These are phyloP conservation scores for Mirounga angustirostris DNA, from an alignment of 2,113 vertebrate genomes.

Conservation along the genomic window DNA sequence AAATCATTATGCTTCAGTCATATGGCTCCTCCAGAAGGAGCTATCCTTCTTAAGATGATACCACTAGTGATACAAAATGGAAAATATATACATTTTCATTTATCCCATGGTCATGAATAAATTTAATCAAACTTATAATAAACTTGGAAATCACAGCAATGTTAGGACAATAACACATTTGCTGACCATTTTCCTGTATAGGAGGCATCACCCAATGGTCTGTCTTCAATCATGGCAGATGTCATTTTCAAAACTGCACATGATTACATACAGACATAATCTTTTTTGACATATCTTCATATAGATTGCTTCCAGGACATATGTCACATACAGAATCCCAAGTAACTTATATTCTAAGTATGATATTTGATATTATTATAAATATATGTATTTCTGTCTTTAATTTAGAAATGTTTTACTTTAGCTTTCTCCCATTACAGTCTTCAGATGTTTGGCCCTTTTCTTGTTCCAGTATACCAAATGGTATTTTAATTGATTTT, in stretches of 20 bases:
- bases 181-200: background rate
- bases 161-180: constrained; percentile 15
- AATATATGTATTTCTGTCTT: background rate
- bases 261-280: background rate
- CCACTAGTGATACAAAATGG: background rate
- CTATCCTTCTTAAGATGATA: background rate
- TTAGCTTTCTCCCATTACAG: background rate
- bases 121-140: constrained; percentile 31
- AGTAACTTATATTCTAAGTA: constrained; percentile 21
- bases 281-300: constrained; percentile 45
- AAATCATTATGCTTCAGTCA: constrained; percentile 60
- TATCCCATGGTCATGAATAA: background rate
- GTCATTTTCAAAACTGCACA: constrained; percentile 35
- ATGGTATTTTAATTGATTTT: constrained; percentile 43
- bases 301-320: constrained; percentile 32
- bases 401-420: background rate
- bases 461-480: constrained; percentile 10
- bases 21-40: background rate
- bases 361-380: background rate
- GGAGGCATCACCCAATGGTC: background rate
- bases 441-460: constrained; percentile 5
- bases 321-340: constrained; percentile 30
- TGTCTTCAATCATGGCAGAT: background rate
- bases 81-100: background rate
- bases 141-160: background rate